A percentile compares a stretch with the other conserved stretches of the same genome.
Conservation (phyloP, 2,797 vertebrate species). For the Microctenopoma lineatum region DNA sequence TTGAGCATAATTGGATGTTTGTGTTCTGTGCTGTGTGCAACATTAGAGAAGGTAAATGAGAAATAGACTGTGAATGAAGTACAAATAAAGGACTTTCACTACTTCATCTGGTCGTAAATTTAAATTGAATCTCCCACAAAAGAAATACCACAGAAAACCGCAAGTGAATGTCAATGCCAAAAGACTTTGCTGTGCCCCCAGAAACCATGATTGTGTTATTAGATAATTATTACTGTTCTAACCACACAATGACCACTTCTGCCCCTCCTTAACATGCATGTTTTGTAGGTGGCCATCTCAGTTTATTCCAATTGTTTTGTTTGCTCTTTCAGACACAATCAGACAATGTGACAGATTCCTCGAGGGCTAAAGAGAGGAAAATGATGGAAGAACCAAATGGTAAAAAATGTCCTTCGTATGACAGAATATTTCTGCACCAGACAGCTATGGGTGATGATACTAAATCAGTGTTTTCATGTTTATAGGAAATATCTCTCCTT, state of each 20-base stretch:
- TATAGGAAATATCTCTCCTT: slow-evolving; percentile 79
- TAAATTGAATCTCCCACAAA: slow-evolving; percentile 14
- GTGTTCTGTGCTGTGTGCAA: slow-evolving; percentile 24
- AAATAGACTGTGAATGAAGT: slow-evolving; percentile 33
- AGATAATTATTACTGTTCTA: slow-evolving; percentile 44
- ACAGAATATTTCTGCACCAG: background rate
- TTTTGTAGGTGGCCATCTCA: slow-evolving; percentile 10
- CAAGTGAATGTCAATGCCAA: slow-evolving; percentile 25
- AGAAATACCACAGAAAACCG: slow-evolving; percentile 34
- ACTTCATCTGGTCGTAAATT: slow-evolving; percentile 39
- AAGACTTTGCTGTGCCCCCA: slow-evolving; percentile 5
- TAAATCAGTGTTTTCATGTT: slow-evolving; percentile 30
- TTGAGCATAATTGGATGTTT: slow-evolving; percentile 37
- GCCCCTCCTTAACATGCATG: slow-evolving; percentile 8
- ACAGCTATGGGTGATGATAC: background rate
- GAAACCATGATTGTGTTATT: slow-evolving; percentile 25
- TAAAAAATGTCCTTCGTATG: slow-evolving; percentile 36
- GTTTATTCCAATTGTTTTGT: slow-evolving; percentile 4
- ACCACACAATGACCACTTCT: slow-evolving; percentile 33
- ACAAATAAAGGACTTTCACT: slow-evolving; percentile 24
- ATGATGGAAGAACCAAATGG: slow-evolving; percentile 79
- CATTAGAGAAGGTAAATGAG: slow-evolving; percentile 32
- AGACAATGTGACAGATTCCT: slow-evolving; percentile 50
- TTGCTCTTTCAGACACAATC: slow-evolving; percentile 42
- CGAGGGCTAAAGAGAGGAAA: slow-evolving; percentile 33